These are phyloP conservation scores for Varanus komodoensis DNA, from an alignment of 2,113 vertebrate species.

Conservation along the genomic window DNA sequence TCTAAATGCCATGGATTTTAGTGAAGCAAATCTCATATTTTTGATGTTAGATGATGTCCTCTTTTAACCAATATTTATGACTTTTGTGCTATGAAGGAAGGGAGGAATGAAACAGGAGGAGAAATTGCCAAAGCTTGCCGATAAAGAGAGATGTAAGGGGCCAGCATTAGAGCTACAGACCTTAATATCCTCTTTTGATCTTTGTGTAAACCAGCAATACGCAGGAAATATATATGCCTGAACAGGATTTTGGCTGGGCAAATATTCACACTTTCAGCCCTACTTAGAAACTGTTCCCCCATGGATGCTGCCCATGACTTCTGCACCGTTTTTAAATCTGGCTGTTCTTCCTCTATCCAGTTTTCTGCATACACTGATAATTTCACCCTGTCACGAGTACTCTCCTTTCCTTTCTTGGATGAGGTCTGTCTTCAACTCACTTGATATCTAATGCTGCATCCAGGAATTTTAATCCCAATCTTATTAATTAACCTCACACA, in stretches of 20 bases:
- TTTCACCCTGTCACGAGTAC: background rate
- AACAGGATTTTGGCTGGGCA: background rate
- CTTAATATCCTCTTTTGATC: background rate
- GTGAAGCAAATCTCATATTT: background rate
- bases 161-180: background rate
- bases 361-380: background rate
- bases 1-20: background rate
- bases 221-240: background rate
- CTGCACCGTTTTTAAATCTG: background rate
- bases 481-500: too few relatives aligned
- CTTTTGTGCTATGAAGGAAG: background rate
- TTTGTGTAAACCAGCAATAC: background rate
- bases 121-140: background rate
- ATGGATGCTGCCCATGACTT: background rate
- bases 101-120: background rate
- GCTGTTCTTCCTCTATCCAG: background rate
- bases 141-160: background rate
- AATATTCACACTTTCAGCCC: background rate
- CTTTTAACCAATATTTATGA: slow-evolving; percentile 14
- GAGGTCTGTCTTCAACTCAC: too few relatives aligned
- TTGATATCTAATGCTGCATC: too few relatives aligned
- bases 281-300: background rate
- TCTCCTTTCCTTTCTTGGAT: too few relatives aligned
- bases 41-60: background rate
- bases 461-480: too few relatives aligned